Evolutionary conservation across 2,888 invertebrate genomes (phyloP).

Genomic region (Cryptophagus acutangulus): DNA sequence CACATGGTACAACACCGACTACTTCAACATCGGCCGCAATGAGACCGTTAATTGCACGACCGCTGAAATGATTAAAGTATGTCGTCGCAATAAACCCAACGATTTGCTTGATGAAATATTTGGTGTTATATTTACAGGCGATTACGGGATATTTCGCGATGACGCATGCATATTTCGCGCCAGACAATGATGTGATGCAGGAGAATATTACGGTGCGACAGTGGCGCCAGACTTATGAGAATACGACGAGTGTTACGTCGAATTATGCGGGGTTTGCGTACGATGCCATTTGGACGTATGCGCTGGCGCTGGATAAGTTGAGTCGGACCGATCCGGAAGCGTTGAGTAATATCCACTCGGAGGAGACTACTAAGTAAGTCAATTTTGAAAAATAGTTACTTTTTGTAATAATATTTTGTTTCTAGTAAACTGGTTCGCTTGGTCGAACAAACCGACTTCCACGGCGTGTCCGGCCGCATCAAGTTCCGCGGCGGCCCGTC

Average conservation of each 20-base stretch:
- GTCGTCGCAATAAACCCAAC: constrained; percentile 7
- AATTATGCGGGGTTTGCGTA: constrained; percentile 73
- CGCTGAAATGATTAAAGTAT: constrained; percentile 55
- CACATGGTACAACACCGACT: constrained; percentile 59
- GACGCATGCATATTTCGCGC: constrained; percentile 63
- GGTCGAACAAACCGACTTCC: constrained; percentile 62
- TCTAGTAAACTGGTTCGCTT: constrained; percentile 57
- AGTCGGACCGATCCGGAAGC: constrained; percentile 57
- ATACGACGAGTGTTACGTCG: constrained; percentile 44
- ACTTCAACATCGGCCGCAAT: constrained; percentile 43
- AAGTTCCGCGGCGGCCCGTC: constrained; percentile 66
- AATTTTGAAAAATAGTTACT: no score
- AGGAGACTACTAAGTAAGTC: constrained; percentile 51
- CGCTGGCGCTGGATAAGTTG: constrained; percentile 62
- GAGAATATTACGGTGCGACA: constrained; percentile 60
- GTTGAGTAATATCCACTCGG: constrained; percentile 53
- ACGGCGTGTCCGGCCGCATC: constrained; percentile 70
- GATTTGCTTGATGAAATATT: not conserved
- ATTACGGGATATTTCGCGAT: constrained; percentile 69
- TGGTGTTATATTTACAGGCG: constrained; percentile 49
- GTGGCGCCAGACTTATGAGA: constrained; percentile 55
- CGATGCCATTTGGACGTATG: constrained; percentile 79
- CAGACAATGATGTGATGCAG: constrained; percentile 57
- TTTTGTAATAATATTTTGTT: constrained; percentile 19
- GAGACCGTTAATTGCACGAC: constrained; percentile 56